Conservation (phyloP, 1,140 invertebrate genomes). For the Heliconius eleuchia region DNA sequence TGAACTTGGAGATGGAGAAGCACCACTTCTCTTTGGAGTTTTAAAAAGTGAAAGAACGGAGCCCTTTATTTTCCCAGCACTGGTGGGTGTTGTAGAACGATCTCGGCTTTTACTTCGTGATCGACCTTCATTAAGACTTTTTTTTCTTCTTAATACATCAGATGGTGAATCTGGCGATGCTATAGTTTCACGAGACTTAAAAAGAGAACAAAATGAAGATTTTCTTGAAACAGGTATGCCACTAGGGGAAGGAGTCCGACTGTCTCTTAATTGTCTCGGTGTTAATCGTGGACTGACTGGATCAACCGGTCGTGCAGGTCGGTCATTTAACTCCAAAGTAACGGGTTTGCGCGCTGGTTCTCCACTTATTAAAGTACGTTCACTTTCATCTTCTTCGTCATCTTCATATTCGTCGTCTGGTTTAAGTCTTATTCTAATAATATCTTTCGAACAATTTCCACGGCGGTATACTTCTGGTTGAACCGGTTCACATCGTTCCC, state of each 20-base stretch:
- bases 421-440: constrained; percentile 85
- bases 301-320: constrained; percentile 35
- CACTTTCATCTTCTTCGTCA: constrained; percentile 61
- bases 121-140: constrained; percentile 74
- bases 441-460: constrained; percentile 67
- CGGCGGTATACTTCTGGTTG: constrained; percentile 60
- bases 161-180: constrained; percentile 86
- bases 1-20: constrained; percentile 60
- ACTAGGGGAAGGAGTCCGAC: constrained; percentile 78
- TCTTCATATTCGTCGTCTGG: constrained; percentile 85
- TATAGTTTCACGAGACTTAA: constrained; percentile 84
- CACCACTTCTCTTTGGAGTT: constrained; percentile 70
- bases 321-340: constrained; percentile 70
- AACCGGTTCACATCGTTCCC: constrained; percentile 48
- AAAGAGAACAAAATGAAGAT: constrained; percentile 90
- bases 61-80: constrained; percentile 81
- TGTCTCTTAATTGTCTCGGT: constrained; percentile 43
- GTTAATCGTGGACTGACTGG: constrained; percentile 39
- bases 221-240: constrained; percentile 85
- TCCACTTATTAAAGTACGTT: constrained; percentile 46
- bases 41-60: constrained; percentile 85
- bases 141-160: constrained; percentile 67
- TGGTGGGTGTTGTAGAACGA: constrained; percentile 68
- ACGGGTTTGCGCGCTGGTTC: constrained; percentile 70
- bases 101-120: constrained; percentile 83